These are phyloP conservation scores for Macrotis lagotis DNA, from an alignment of 2,113 vertebrate genomes.

Conservation along the genomic window DNA sequence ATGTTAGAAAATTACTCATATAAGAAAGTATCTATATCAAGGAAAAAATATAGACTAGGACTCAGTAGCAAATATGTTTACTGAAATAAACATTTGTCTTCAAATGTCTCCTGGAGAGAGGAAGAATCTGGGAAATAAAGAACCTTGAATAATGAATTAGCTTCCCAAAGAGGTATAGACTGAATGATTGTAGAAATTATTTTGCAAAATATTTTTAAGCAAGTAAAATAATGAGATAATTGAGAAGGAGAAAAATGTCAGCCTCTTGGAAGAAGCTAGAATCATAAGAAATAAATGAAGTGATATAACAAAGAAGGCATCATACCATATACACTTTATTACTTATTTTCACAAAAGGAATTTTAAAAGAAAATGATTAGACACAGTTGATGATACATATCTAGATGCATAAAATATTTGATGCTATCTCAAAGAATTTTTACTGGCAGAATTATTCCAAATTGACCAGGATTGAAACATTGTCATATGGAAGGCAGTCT, in stretches of 20 bases:
- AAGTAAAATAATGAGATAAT: slow-evolving; percentile 21
- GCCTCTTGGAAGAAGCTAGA: neutral
- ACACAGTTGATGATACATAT: neutral
- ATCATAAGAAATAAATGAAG: neutral
- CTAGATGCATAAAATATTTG: slow-evolving; percentile 34
- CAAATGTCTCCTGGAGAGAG: accelerated
- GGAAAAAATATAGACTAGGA: neutral
- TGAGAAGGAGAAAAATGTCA: slow-evolving; percentile 16
- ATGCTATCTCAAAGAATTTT: slow-evolving; percentile 27
- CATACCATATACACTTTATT: neutral
- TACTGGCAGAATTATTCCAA: slow-evolving; percentile 47
- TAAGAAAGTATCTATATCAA: neutral
- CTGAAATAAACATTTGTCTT: neutral
- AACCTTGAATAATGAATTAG: neutral
- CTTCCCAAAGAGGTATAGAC: accelerated
- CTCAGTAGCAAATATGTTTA: neutral
- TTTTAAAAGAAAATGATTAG: neutral
- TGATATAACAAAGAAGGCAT: neutral
- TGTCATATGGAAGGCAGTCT: slow-evolving; percentile 16
- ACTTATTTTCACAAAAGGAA: neutral
- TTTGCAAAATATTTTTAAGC: neutral
- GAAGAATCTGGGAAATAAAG: neutral
- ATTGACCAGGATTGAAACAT: slow-evolving; percentile 11
- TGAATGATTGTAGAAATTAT: neutral
- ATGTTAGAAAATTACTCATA: neutral